phyloP scores from a whole-genome alignment of 2,797 vertebrate genomes.

The Morelia viridis region DNA sequence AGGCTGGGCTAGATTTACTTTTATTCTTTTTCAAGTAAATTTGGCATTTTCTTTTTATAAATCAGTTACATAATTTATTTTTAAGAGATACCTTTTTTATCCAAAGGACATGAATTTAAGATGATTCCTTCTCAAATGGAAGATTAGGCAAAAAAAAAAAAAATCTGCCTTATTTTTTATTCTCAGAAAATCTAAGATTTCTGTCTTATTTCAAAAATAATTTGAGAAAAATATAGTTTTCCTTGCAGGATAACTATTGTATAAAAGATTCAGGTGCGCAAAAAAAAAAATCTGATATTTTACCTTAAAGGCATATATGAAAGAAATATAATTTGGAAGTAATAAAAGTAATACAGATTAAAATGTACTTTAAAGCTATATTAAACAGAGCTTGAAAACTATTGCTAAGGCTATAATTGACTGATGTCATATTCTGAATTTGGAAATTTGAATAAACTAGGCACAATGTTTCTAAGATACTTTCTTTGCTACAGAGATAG shows the following conservation, averaged over 20 bases:
- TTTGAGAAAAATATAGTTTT: not conserved
- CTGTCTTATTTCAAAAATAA: not conserved
- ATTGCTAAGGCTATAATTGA: not conserved
- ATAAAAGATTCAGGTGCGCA: not conserved
- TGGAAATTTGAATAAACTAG: slow-evolving; percentile 20
- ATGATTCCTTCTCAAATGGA: not conserved
- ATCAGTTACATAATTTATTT: not conserved
- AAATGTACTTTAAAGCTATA: not conserved
- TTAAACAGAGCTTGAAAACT: slow-evolving; percentile 27
- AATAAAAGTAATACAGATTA: not conserved
- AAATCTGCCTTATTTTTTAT: not conserved
- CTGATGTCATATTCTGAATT: not conserved
- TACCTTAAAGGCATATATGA: not conserved
- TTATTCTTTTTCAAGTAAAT: not conserved
- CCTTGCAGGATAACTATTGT: not conserved
- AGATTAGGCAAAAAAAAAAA: not conserved
- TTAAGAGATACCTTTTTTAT: not conserved
- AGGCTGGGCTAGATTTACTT: not conserved
- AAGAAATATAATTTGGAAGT: not conserved
- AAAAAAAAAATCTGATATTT: not conserved
- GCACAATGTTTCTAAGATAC: not conserved
- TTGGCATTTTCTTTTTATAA: too few species aligned
- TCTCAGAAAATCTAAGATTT: not conserved
- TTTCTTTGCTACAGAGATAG: not conserved
- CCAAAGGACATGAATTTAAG: not conserved